These are phyloP conservation scores for Tychaedon coryphoeus DNA, from an alignment of 2,113 vertebrate genomes.

Conservation along the genomic window DNA sequence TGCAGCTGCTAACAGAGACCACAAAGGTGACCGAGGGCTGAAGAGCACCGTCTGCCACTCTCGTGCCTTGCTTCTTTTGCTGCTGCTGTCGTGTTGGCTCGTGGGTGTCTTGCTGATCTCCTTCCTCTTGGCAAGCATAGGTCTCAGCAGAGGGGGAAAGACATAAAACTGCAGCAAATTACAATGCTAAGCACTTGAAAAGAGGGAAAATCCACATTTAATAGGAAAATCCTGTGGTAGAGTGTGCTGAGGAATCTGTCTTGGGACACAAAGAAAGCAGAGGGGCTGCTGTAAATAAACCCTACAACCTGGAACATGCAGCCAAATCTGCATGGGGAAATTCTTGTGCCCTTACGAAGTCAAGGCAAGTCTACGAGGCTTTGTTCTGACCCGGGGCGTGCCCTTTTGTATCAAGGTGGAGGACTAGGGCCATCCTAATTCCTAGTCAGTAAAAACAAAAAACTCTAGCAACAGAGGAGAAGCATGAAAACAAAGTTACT, in stretches of 20 bases:
- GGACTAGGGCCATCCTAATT: background rate
- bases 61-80: background rate
- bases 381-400: accelerated
- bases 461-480: background rate
- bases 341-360: background rate
- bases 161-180: background rate
- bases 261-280: background rate
- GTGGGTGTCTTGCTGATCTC: background rate
- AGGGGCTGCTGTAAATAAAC: background rate
- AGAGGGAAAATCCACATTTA: background rate
- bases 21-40: conserved; percentile 12
- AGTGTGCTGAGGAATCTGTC: background rate
- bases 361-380: background rate
- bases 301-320: background rate
- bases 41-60: background rate
- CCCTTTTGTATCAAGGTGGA: background rate
- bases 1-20: background rate
- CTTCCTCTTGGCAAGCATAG: background rate
- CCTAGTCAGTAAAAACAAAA: conserved; percentile 21
- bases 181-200: background rate
- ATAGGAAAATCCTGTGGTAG: background rate
- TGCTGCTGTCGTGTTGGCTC: background rate
- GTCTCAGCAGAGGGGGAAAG: background rate
- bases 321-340: background rate
- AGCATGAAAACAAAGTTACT: background rate